These are phyloP conservation scores for Halictus ligatus DNA, from an alignment of 2,888 invertebrate genomes.

Conservation along the genomic window DNA sequence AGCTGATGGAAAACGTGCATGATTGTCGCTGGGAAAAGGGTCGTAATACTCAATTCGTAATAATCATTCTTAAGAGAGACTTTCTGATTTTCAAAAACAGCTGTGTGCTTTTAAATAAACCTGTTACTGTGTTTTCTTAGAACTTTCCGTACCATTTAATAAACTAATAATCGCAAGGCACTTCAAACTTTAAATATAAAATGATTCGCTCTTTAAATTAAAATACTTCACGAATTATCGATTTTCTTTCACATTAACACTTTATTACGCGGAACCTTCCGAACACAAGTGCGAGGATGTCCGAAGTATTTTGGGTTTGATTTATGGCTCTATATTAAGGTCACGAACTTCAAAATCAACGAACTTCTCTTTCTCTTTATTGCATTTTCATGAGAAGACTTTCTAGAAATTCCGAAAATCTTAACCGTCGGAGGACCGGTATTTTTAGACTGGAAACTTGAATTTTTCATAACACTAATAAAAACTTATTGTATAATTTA, in stretches of 20 bases:
- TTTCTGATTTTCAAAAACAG: not conserved
- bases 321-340: not conserved
- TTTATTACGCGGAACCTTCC: not conserved
- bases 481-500: too few relatives aligned
- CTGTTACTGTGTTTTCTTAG: not conserved
- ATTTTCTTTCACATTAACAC: constrained; percentile 2
- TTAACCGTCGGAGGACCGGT: too few relatives aligned
- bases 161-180: not conserved
- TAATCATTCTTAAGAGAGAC: not conserved
- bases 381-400: not conserved
- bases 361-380: not conserved
- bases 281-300: not conserved
- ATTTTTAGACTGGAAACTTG: too few relatives aligned
- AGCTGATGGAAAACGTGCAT: too few relatives aligned
- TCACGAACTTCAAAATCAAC: not conserved
- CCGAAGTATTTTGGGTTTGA: not conserved
- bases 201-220: not conserved
- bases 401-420: not conserved
- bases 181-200: not conserved
- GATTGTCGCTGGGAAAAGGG: too few relatives aligned
- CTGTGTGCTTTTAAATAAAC: not conserved
- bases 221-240: not conserved
- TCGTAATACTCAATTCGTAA: too few relatives aligned
- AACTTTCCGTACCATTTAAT: not conserved
- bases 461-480: too few relatives aligned